These are phyloP conservation scores for Callipepla californica DNA, from an alignment of 2,113 vertebrate species.

Conservation along the genomic window DNA sequence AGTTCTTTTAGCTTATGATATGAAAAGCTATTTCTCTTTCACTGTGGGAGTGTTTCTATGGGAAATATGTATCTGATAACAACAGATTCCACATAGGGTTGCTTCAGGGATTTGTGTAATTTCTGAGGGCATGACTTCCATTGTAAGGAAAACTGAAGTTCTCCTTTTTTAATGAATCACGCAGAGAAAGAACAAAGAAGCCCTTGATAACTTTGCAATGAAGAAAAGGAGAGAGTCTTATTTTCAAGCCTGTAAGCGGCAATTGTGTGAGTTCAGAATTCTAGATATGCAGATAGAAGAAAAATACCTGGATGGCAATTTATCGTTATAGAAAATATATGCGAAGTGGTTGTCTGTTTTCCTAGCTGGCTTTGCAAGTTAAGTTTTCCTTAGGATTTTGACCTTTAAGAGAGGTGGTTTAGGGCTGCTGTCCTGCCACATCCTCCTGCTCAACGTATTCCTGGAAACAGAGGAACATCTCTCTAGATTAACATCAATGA, in stretches of 20 bases:
- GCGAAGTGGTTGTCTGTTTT: neutral
- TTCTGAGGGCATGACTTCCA: conserved; percentile 30
- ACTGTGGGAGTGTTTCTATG: conserved; percentile 18
- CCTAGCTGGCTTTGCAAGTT: neutral
- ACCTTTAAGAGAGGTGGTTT: neutral
- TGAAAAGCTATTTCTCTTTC: conserved; percentile 57
- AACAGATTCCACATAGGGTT: conserved; percentile 1
- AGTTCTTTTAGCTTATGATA: conserved; percentile 41
- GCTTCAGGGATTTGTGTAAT: conserved; percentile 18
- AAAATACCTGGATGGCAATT: neutral
- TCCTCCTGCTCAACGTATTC: neutral
- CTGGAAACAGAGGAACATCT: neutral
- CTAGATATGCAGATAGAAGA: neutral
- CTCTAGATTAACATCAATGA: neutral
- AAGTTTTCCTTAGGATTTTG: neutral
- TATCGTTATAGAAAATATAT: neutral
- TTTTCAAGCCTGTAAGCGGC: neutral
- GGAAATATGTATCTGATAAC: neutral
- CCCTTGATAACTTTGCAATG: conserved; percentile 25
- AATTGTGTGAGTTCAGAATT: neutral
- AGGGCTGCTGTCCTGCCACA: neutral
- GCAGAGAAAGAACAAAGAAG: conserved; percentile 19
- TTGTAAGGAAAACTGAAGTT: conserved; percentile 8
- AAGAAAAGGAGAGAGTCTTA: neutral
- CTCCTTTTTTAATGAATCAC: conserved; percentile 12